These are phyloP conservation scores for Scaptomyza flava DNA, from an alignment of 2,888 invertebrate genomes.

Conservation along the genomic window DNA sequence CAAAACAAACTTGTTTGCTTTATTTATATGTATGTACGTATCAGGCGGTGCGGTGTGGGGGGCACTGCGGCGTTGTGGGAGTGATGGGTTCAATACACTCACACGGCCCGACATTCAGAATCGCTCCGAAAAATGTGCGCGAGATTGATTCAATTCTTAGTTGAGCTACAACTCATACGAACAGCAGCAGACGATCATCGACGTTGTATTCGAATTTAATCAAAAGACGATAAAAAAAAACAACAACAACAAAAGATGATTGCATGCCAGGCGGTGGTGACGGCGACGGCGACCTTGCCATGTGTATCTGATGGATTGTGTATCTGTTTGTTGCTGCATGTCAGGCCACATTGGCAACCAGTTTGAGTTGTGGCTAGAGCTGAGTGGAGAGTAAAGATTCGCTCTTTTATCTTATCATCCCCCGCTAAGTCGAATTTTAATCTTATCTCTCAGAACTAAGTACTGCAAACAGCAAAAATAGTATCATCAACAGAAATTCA, in stretches of 20 bases:
- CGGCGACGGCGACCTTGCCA: slow-evolving; percentile 62
- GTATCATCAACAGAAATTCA: slow-evolving; percentile 38
- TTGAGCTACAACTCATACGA: slow-evolving; percentile 3
- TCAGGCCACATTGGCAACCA: slow-evolving; percentile 63
- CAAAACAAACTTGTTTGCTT: slow-evolving; percentile 71
- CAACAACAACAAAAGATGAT: slow-evolving; percentile 19
- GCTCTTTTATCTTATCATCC: slow-evolving; percentile 67
- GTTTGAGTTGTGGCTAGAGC: slow-evolving; percentile 20
- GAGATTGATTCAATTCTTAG: slow-evolving; percentile 69
- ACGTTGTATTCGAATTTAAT: slow-evolving; percentile 35
- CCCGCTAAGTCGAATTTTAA: slow-evolving; percentile 68
- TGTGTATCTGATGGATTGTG: slow-evolving; percentile 25
- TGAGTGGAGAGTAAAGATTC: slow-evolving; percentile 2
- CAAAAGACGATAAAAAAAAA: slow-evolving; percentile 36
- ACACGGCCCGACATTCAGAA: slow-evolving; percentile 45
- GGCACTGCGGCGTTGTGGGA: neutral
- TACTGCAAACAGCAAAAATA: slow-evolving; percentile 69
- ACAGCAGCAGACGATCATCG: too few relatives aligned
- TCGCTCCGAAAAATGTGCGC: slow-evolving; percentile 33
- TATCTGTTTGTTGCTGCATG: slow-evolving; percentile 28
- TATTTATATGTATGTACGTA: neutral
- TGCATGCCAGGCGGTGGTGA: slow-evolving; percentile 30
- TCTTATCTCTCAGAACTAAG: slow-evolving; percentile 75
- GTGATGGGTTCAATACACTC: slow-evolving; percentile 68
- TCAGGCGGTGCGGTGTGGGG: slow-evolving; percentile 5